Base-by-base conservation (phyloP, 37 sponge, comb jelly and placozoan species). In the Geodia barretti region DNA sequence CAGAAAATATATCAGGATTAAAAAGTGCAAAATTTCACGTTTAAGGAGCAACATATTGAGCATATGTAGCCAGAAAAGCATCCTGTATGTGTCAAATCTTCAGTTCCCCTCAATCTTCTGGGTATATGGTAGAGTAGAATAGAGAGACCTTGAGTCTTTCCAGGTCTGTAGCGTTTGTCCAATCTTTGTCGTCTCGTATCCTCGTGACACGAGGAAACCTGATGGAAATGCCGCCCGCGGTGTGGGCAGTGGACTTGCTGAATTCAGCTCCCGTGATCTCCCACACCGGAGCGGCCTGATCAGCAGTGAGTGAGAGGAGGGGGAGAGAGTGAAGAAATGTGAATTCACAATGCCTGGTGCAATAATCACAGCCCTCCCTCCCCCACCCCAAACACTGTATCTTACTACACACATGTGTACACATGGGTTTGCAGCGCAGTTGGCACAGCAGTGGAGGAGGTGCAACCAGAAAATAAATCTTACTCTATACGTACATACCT, bases 261-360 rank as follows among this genome's bases (percentile, higher is more conserved):
- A 96, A 98, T 83, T 98, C 99, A 23, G 99, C 99, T 34, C 99
- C 98, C 31, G 92, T 79, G 62, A 98, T 97, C 86, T 97, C 97
- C 97, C 97, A 97, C 32, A 97, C 89, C 21, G 92, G 97, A 76
- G 97, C 81, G 3, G 28, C 54, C 97, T 94, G 69, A 17, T 66
- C 29, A 47, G 8, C 33, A 69, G 19, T 24, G 21, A 40, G 3
- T 40, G 32, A 28, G 25, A 31, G n/a, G 75, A 26, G 9, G 75
- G 77, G 2, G n/a, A 33, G 77, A 71, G 72, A 14, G 25, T 4
- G 47, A 20, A 47, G 60, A 19, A n/a, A n/a, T n/a, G n/a, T n/a
- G n/a, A n/a, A n/a, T n/a, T n/a, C n/a, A n/a, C n/a, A n/a, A n/a
- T n/a, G n/a, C n/a, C n/a, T n/a, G n/a, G n/a, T n/a, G n/a, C n/a